Percentiles rank a stretch among this genome's conserved stretches.
phyloP scores from a whole-genome alignment of 2,797 vertebrate genomes.

The Acanthis flammea region DNA sequence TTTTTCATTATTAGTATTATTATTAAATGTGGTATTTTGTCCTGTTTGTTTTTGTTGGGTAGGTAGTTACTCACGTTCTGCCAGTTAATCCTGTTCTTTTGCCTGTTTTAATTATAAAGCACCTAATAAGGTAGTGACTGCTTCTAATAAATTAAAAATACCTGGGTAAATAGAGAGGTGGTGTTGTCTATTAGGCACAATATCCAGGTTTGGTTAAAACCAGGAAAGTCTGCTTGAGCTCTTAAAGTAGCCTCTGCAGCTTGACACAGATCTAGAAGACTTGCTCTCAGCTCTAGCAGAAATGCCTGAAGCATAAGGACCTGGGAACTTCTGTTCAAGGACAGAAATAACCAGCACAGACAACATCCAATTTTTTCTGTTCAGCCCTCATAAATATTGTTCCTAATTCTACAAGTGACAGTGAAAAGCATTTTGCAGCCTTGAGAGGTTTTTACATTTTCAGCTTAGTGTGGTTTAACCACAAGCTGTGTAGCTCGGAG shows the following conservation, averaged over 20 bases:
- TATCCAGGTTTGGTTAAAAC: slow-evolving; percentile 8
- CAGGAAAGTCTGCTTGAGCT: background rate
- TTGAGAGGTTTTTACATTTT: background rate
- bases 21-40: background rate
- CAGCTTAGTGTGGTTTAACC: background rate
- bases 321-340: background rate
- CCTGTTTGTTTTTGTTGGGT: background rate
- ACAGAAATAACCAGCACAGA: background rate
- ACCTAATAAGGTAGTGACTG: background rate
- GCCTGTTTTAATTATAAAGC: slow-evolving; percentile 38
- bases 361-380: background rate
- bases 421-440: background rate
- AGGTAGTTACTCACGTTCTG: background rate
- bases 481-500: background rate
- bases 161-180: background rate
- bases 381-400: background rate
- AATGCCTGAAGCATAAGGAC: background rate
- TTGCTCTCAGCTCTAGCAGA: background rate
- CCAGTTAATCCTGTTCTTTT: slow-evolving; percentile 46
- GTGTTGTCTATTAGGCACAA: background rate
- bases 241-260: background rate
- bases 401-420: background rate
- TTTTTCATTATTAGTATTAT: background rate
- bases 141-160: slow-evolving; percentile 41
- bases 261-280: background rate